These are phyloP conservation scores for Paramuricea clavata DNA, from an alignment of 92 coral and sea anemone species.

Conservation along the genomic window DNA sequence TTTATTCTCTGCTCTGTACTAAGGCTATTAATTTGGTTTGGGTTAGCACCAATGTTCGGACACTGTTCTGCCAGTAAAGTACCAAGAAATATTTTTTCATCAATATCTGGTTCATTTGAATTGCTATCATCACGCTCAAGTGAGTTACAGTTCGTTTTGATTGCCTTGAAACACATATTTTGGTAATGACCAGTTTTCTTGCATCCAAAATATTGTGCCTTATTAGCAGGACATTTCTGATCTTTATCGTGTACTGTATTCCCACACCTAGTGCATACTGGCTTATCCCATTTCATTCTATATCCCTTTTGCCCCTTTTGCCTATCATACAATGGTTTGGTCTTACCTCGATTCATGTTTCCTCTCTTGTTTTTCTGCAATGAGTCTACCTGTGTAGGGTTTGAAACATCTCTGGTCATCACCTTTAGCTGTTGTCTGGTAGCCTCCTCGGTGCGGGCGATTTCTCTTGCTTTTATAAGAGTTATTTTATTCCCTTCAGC, in stretches of 20 bases:
- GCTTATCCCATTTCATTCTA: too few relatives aligned
- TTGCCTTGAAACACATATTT: slow-evolving; percentile 54
- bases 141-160: not conserved
- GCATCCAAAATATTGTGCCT: slow-evolving; percentile 54
- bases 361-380: too few relatives aligned
- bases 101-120: not conserved
- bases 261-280: slow-evolving; percentile 58
- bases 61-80: slow-evolving; percentile 1
- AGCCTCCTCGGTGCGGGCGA: too few relatives aligned
- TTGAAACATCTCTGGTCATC: too few relatives aligned
- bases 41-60: not conserved
- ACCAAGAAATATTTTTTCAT: slow-evolving; percentile 44
- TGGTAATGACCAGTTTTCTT: slow-evolving; percentile 62
- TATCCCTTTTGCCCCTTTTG: too few relatives aligned
- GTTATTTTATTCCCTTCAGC: too few relatives aligned
- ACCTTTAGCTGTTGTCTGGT: too few relatives aligned
- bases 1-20: slow-evolving; percentile 49
- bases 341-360: too few relatives aligned
- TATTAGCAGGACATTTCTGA: slow-evolving; percentile 53
- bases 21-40: slow-evolving; percentile 26
- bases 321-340: too few relatives aligned
- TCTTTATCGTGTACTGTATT: slow-evolving; percentile 45
- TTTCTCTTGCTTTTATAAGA: too few relatives aligned
- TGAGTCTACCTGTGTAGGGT: too few relatives aligned
- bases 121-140: not conserved